Conservation (phyloP, 37 sponge, comb jelly and placozoan species). For the Dysidea cf. avara region DNA sequence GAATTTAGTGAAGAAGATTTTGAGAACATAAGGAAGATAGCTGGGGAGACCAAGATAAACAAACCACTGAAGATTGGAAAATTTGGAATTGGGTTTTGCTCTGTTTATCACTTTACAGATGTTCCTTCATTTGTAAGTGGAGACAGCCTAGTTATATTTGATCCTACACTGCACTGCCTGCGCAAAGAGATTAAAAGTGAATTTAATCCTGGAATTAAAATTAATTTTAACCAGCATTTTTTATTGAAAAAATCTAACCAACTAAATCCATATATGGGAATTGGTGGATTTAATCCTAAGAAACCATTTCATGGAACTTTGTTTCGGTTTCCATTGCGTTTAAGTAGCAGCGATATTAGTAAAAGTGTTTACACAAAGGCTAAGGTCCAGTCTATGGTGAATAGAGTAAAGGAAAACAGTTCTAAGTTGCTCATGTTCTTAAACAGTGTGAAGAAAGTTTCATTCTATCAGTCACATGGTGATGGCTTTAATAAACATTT, state of each 20-base stretch:
- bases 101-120: no score
- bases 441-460: conserved; percentile 1
- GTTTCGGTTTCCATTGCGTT: conserved; percentile 68
- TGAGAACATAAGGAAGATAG: no score
- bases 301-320: conserved; percentile 58
- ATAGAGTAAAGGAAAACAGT: no score
- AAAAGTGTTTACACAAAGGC: conserved; percentile 31
- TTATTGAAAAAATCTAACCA: conserved; percentile 30
- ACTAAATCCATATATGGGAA: conserved; percentile 39
- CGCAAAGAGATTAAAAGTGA: conserved; percentile 20
- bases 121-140: no score
- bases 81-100: no score
- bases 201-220: conserved; percentile 51
- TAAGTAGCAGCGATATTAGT: conserved; percentile 47
- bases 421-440: not conserved
- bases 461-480: no score
- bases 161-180: conserved; percentile 45
- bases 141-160: no score
- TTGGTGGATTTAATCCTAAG: conserved; percentile 41
- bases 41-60: no score
- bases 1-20: no score
- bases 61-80: no score
- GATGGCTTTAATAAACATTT: no score
- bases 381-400: not conserved
- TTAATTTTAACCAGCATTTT: conserved; percentile 8